Base-by-base conservation (phyloP, 2,888 invertebrate genomes). In the Acronicta psi region DNA sequence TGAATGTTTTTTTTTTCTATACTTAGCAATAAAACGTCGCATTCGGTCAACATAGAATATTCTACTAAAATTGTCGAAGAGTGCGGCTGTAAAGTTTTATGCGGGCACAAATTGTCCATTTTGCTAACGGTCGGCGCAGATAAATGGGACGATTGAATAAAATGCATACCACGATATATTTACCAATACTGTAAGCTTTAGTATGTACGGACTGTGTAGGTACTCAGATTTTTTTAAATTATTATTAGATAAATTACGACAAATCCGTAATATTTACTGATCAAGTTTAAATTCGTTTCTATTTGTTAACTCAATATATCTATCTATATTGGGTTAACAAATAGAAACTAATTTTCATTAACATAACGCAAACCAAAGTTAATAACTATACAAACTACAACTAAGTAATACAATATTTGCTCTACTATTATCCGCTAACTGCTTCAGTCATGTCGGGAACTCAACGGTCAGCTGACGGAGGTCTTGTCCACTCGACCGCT, bases 61-160 rank as follows among this genome's bases (percentile, higher is more conserved):
- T 69, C 29, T 17, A 62, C 34, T 47, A 37, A 66, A 67, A 67
- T 47, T 38, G 40, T 34, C 46, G 40, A 36, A 66, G 70, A 73
- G 74, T 72, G 70, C 40, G 71, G 69, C 62, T 68, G 67, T 82
- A 79, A 82, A 81, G 80, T 77, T 78, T 80, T 77, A 83, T 73
- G 77, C 51, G 52, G 49, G 64, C 74, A 75, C 77, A 80, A 83
- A 83, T 79, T 74, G 77, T 66, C 79, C 75, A 74, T 78, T 79
- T 69, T n/a, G n/a, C 13, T 62, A 61, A 51, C 44, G 54, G n/a
- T n/a, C n/a, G n/a, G n/a, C n/a, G 10, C 47, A 60, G 50, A 20
- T 36, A 23, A 41, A 54, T 68, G 34, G 20, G 47, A 51, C 34
- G 43, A 47, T 68, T 38, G 18, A 47, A 60, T 50, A 43, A 53